Conservation (phyloP, 2,113 vertebrate genomes). For the Pagrus major region DNA sequence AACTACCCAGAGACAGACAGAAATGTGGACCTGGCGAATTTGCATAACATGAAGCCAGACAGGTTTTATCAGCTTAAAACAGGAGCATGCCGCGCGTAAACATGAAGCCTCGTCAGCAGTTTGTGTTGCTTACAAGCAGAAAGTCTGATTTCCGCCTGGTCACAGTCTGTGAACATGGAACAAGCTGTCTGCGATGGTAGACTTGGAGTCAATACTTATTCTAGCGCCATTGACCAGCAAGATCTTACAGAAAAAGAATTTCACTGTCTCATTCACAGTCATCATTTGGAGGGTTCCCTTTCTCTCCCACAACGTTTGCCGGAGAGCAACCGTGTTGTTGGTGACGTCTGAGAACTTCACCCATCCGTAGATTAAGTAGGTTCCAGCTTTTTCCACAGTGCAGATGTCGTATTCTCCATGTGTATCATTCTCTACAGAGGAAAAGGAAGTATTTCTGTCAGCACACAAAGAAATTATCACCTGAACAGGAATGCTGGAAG, state of each 20-base stretch:
- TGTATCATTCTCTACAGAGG: slow-evolving; percentile 1
- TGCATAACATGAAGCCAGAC: neutral
- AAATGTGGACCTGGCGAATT: neutral
- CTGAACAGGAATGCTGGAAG: neutral
- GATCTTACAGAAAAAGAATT: neutral
- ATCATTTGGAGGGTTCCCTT: fast-evolving
- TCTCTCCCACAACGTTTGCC: fast-evolving
- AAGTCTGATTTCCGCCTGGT: neutral
- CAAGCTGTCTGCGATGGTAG: neutral
- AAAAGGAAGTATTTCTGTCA: neutral
- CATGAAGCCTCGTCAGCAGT: neutral
- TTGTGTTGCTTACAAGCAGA: neutral
- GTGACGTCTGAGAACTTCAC: neutral
- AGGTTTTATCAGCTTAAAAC: neutral
- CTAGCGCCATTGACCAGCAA: fast-evolving
- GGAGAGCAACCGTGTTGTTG: fast-evolving
- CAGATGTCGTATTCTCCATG: slow-evolving; percentile 22
- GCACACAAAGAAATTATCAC: neutral
- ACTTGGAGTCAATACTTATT: neutral
- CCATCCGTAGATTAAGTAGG: slow-evolving; percentile 49
- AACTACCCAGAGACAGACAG: no score
- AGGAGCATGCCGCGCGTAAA: neutral
- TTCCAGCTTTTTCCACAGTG: neutral
- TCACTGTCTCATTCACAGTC: fast-evolving
- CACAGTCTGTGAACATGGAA: slow-evolving; percentile 54